Base-by-base conservation (phyloP, 2,113 vertebrate species). In the Cyprinodon variegatus region DNA sequence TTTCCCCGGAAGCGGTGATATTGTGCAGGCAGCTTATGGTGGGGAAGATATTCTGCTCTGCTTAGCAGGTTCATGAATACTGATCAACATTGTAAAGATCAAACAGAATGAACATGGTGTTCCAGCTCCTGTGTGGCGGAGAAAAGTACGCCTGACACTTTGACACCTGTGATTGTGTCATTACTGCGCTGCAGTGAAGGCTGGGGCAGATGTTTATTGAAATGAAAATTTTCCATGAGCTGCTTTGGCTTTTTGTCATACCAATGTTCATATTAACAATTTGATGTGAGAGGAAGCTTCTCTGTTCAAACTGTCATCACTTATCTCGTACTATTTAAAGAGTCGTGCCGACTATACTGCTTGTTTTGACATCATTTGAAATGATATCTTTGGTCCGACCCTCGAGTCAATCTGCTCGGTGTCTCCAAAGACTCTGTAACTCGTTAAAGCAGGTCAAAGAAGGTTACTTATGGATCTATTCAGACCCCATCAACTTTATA, bases 1-100 rank as follows among this genome's bases (percentile, higher is more conserved):
- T 86, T 82, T 86, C 83, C 83, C 88, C 86, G 77, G 65, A 71
- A 88, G 83, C 90, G 74, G 81, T 81, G 88, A 87, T 87, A 90
- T 79, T 87, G 88, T 78, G 78, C 61, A 87, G 86, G 84, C 74
- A 40, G 83, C 81, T 90, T 78, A 64, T 91, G 88, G 86, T 86
- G 85, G 82, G 88, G 88, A 86, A 90, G 87, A 91, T 84, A 89
- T 86, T 87, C 84, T 90, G 83, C 89, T 83, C 76, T 37, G 78
- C 85, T 90, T 88, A 80, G 79, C 89, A 74, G 86, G 71, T 83
- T 89, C 84, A 89, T 94, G 91, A 93, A 94, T 92, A 92, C 86
- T 86, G 87, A 94, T 81, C 76, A 67, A 77, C 79, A 77, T 70
- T 85, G 87, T 86, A 80, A 80, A 91, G 92, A 94, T 93, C 91